Conservation (phyloP, 2,888 invertebrate genomes). For the Rutpela maculata region DNA sequence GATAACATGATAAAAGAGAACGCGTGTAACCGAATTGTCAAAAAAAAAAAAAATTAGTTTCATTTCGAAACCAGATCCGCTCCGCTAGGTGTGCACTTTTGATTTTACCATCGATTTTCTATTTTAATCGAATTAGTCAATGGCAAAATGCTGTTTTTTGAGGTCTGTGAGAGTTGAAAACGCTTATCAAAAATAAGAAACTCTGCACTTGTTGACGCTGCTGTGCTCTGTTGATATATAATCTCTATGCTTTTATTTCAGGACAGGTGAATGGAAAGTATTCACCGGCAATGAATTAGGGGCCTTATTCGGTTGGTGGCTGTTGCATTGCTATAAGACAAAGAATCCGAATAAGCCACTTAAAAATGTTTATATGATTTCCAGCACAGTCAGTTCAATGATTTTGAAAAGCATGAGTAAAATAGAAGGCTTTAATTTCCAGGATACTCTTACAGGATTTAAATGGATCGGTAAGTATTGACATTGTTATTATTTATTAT, state of each 20-base stretch:
- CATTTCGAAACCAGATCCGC: too few relatives aligned
- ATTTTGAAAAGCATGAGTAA: conserved; percentile 89
- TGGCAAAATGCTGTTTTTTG: too few relatives aligned
- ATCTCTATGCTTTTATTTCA: conserved; percentile 52
- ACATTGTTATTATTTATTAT: too few relatives aligned
- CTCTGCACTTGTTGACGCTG: too few relatives aligned
- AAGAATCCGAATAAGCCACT: conserved; percentile 74
- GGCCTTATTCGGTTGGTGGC: conserved; percentile 96
- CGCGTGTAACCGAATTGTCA: too few relatives aligned
- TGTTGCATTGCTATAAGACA: conserved; percentile 79
- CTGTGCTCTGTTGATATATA: not conserved
- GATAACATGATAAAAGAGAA: too few relatives aligned
- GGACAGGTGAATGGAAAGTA: conserved; percentile 86
- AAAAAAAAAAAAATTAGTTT: too few relatives aligned
- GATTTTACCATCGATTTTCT: too few relatives aligned
- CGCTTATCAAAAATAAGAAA: too few relatives aligned
- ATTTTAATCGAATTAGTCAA: too few relatives aligned
- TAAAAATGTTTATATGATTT: conserved; percentile 86
- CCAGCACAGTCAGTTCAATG: conserved; percentile 98
- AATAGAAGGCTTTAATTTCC: conserved; percentile 84
- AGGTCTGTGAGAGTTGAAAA: too few relatives aligned
- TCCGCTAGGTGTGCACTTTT: too few relatives aligned
- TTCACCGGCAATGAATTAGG: conserved; percentile 98
- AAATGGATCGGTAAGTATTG: conserved; percentile 94
- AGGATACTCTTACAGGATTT: conserved; percentile 97